Percentiles rank a stretch among this genome's conserved stretches.
Conservation (phyloP, 2,888 invertebrate genomes). For the Brachypalpus laphriformis region DNA sequence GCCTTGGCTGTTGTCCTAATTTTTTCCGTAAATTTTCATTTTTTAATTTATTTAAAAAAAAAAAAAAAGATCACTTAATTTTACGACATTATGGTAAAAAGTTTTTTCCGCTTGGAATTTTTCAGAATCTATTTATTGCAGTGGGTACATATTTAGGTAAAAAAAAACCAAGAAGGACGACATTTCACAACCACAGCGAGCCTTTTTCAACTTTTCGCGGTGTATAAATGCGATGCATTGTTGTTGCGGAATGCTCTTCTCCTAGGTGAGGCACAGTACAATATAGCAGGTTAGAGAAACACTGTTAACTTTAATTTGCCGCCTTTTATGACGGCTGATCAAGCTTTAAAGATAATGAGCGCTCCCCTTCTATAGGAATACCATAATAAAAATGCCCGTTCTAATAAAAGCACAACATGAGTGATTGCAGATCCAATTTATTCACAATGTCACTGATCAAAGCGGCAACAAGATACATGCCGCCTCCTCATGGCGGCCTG, state of each 20-base stretch:
- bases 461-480: constrained; percentile 65
- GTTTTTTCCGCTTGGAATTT: background rate
- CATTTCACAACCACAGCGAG: background rate
- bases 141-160: background rate
- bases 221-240: constrained; percentile 14
- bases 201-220: background rate
- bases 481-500: constrained; percentile 47
- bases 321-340: constrained; percentile 73
- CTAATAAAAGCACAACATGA: constrained; percentile 67
- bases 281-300: constrained; percentile 48
- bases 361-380: constrained; percentile 42
- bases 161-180: background rate
- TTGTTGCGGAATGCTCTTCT: constrained; percentile 12
- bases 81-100: constrained; percentile 42
- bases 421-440: constrained; percentile 73
- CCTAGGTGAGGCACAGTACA: constrained; percentile 15
- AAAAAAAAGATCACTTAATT: constrained; percentile 16
- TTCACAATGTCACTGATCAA: constrained; percentile 70
- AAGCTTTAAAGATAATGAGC: constrained; percentile 73
- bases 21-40: constrained; percentile 52
- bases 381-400: constrained; percentile 38
- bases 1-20: constrained; percentile 54
- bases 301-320: constrained; percentile 70
- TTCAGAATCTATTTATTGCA: background rate
- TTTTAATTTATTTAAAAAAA: constrained; percentile 19